A percentile compares a stretch with the other conserved stretches of the same genome.
Evolutionary conservation across 1,140 invertebrate species (phyloP).

Genomic region (Papilio xuthus): DNA sequence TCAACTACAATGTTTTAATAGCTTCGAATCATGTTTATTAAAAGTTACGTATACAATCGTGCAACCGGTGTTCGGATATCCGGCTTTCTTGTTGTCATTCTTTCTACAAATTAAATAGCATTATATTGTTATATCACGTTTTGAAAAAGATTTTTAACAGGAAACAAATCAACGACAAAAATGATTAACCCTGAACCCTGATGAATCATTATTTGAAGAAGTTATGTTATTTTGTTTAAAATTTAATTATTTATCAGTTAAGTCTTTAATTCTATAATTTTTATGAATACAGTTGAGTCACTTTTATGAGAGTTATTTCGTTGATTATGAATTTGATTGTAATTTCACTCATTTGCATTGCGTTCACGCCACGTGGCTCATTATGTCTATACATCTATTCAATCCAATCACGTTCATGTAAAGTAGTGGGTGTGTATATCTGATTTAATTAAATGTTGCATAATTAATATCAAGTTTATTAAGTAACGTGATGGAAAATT

Average conservation of each 20-base stretch:
- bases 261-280: background rate
- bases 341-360: background rate
- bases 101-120: background rate
- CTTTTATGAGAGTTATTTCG: background rate
- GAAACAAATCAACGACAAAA: background rate
- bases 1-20: conserved; percentile 1
- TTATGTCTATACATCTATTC: background rate
- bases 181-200: background rate
- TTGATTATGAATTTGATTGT: background rate
- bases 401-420: background rate
- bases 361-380: background rate
- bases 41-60: conserved; percentile 8
- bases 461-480: background rate
- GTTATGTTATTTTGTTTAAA: background rate
- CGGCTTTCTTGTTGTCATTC: conserved; percentile 2
- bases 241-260: background rate
- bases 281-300: background rate
- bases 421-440: background rate
- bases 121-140: background rate
- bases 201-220: conserved; percentile 1
- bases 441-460: background rate
- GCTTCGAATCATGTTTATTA: background rate
- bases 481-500: background rate
- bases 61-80: conserved; percentile 21
- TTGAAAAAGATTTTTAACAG: background rate